Evolutionary conservation across 2,888 invertebrate genomes (phyloP), one percentile per base, ranked within the genome.

Genomic region (Julus scandinavius): DNA sequence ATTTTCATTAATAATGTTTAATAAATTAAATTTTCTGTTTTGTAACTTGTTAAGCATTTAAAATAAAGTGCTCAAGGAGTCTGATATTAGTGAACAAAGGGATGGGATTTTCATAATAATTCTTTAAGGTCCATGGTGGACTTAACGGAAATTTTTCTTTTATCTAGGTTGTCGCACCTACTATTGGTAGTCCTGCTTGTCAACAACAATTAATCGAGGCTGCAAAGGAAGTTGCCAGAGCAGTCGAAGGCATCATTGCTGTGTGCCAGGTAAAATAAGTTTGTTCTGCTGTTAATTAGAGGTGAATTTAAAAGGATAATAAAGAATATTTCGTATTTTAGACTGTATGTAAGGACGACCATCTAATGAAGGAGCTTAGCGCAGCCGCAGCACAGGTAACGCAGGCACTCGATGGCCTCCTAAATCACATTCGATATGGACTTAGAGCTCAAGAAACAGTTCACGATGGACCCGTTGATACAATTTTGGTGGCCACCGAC

Each of bases 181-280:
- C 94, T 20, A 94, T 94, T 89, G 92, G 93, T 87, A 93, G 93
- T 90, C 93, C 93, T 9, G 93, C 93, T n/a, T 94, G 94, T 91
- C 94, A 99, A 91, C 96, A 97, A 90, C 99, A 99, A 92, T 93
- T 99, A 89, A 96, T 96, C 88, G 96, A 96, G 89, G 99, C 99
- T 0, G 97, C 98, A 0, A 95, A 97, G 29, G 97, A 97, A 92
- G 99, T 99, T 9, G 96, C 97, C 0, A 95, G 95, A 89, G 97
- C 99, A 0, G 99, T 99, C 0, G 97, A 98, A 91, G 95, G 95
- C 40, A 94, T 99, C 86, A 96, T 98, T 11, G 94, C 95, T 41
- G 96, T 96, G 0, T 97, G 97, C 91, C 95, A 95, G 91, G 95
- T 90, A 89, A 88, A 54, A 83, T 87, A 29, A 58, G 11, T 15